Conservation (phyloP, 1,140 invertebrate genomes). For the Lepidostoma basale region DNA sequence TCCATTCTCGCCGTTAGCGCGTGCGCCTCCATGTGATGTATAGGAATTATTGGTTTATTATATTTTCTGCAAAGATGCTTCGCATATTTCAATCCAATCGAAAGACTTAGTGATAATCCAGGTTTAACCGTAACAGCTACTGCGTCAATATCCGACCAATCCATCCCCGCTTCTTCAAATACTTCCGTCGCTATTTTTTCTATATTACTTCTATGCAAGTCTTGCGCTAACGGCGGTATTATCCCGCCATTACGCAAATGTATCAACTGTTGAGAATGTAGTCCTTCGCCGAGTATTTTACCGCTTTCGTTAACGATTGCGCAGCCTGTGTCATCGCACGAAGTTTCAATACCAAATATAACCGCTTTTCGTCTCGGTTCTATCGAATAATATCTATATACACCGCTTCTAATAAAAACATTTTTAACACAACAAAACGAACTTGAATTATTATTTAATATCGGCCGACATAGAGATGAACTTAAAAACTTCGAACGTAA, state of each 20-base stretch:
- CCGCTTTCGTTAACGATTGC: constrained; percentile 80
- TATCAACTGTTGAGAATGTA: constrained; percentile 75
- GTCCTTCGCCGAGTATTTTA: constrained; percentile 77
- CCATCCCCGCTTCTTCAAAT: constrained; percentile 68
- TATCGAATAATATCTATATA: not conserved
- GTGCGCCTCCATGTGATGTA: constrained; percentile 99
- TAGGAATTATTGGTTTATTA: constrained; percentile 88
- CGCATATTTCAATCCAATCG: constrained; percentile 84
- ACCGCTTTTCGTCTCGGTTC: not conserved
- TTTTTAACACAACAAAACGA: no score
- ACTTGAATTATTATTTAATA: no score
- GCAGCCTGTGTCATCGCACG: constrained; percentile 96
- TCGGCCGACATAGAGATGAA: no score
- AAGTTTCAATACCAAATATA: constrained; percentile 95
- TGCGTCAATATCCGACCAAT: constrained; percentile 81
- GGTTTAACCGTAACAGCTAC: constrained; percentile 91
- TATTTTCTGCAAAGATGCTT: constrained; percentile 73
- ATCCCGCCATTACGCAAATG: constrained; percentile 90
- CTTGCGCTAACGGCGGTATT: constrained; percentile 82
- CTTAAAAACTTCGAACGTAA: no score
- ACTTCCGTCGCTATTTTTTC: constrained; percentile 73
- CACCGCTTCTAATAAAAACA: no score
- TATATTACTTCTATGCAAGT: constrained; percentile 83
- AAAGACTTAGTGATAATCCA: constrained; percentile 72
- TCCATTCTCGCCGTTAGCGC: constrained; percentile 86